A percentile compares a stretch with the other conserved stretches of the same genome.
Evolutionary conservation across 1,140 invertebrate species (phyloP).

Genomic region (Wasmannia auropunctata): DNA sequence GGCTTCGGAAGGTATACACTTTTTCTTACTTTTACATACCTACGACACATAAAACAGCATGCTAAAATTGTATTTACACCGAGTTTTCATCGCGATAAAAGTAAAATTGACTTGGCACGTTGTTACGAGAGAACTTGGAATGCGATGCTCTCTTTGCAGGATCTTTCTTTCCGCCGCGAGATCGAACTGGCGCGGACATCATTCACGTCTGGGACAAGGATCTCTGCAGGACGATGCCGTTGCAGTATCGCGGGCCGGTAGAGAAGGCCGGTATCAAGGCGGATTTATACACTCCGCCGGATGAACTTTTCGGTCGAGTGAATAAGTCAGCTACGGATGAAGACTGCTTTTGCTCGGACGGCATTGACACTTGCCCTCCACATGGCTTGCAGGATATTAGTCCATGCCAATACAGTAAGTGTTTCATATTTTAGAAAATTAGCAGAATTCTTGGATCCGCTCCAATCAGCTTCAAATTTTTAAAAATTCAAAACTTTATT

Average conservation of each 20-base stretch:
- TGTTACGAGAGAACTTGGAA: neutral
- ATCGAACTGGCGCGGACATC: constrained; percentile 89
- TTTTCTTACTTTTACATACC: neutral
- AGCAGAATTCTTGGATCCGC: neutral
- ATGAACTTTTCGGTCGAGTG: constrained; percentile 89
- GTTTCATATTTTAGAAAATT: neutral
- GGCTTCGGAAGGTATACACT: constrained; percentile 90
- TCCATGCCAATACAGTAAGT: constrained; percentile 93
- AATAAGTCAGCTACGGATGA: constrained; percentile 88
- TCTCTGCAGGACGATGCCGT: constrained; percentile 91
- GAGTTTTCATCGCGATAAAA: neutral
- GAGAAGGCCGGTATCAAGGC: constrained; percentile 89
- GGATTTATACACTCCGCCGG: constrained; percentile 90
- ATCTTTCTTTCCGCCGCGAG: constrained; percentile 92
- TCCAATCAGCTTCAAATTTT: too few species aligned
- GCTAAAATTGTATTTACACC: neutral
- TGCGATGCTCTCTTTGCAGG: constrained; percentile 82
- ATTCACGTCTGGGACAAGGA: constrained; percentile 94
- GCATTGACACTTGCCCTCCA: constrained; percentile 88
- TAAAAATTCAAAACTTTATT: too few species aligned
- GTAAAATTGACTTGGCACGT: neutral
- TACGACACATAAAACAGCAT: neutral
- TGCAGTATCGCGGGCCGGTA: constrained; percentile 89
- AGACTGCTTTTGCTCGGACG: constrained; percentile 91
- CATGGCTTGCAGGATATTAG: constrained; percentile 94